phyloP scores from a whole-genome alignment of 2,888 invertebrate genomes.

The Sympetrum striolatum region DNA sequence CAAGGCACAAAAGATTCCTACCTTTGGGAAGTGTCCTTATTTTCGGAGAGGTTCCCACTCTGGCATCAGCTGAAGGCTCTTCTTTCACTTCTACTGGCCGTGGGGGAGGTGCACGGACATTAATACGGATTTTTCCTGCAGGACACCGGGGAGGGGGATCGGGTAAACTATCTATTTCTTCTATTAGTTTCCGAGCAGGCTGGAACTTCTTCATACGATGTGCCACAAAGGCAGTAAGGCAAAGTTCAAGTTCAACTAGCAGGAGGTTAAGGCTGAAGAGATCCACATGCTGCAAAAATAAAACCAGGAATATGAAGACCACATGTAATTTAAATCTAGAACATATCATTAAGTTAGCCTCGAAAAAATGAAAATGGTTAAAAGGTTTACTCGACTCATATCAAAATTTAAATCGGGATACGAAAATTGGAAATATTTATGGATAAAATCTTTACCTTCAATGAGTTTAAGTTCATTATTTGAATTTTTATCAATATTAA shows the following conservation, averaged over 20 bases:
- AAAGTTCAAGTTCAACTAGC: slow-evolving; percentile 71
- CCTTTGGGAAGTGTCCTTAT: slow-evolving; percentile 54
- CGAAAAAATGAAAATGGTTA: too few species aligned
- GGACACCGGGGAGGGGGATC: slow-evolving; percentile 70
- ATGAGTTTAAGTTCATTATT: too few species aligned
- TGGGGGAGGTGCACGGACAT: slow-evolving; percentile 58
- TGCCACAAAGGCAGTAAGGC: slow-evolving; percentile 81
- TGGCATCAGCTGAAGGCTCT: slow-evolving; percentile 53
- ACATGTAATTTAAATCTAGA: too few species aligned
- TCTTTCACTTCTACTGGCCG: slow-evolving; percentile 48
- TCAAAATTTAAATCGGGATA: too few species aligned
- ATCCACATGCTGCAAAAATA: slow-evolving; percentile 68
- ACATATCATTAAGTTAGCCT: too few species aligned
- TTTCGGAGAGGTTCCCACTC: slow-evolving; percentile 59
- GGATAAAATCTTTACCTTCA: too few species aligned
- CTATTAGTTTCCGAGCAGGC: slow-evolving; percentile 73
- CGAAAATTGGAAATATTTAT: too few species aligned
- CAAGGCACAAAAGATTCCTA: too few species aligned
- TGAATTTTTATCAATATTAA: too few species aligned
- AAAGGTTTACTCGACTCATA: too few species aligned
- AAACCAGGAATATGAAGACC: neutral
- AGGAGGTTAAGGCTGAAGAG: slow-evolving; percentile 70
- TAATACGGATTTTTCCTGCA: slow-evolving; percentile 70
- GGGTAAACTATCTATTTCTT: slow-evolving; percentile 70
- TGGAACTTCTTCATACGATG: slow-evolving; percentile 80